Evolutionary conservation across 1,140 invertebrate genomes (phyloP).

Genomic region (Cotesia typhae): DNA sequence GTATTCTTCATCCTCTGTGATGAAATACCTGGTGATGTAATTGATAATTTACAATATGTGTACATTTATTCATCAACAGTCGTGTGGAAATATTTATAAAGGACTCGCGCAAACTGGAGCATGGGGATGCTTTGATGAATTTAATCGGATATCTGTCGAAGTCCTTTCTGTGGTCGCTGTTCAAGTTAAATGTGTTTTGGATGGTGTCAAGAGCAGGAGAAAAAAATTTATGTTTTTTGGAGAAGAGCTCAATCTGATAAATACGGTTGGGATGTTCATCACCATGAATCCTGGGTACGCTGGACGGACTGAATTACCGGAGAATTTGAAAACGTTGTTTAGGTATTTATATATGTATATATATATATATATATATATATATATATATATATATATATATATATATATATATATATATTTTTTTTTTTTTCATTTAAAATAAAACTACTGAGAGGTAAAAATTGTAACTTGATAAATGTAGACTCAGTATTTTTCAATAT

Average conservation of each 20-base stretch:
- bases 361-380: not conserved
- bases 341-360: conserved; percentile 60
- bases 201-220: conserved; percentile 85
- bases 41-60: not conserved
- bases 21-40: not conserved
- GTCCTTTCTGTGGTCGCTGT: conserved; percentile 93
- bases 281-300: conserved; percentile 96
- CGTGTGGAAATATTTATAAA: conserved; percentile 92
- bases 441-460: too few species aligned
- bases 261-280: conserved; percentile 89
- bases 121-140: conserved; percentile 96
- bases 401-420: not conserved
- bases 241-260: conserved; percentile 78
- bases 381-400: not conserved
- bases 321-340: conserved; percentile 79
- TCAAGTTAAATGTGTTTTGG: conserved; percentile 82
- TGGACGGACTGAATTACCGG: conserved; percentile 85
- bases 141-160: conserved; percentile 92
- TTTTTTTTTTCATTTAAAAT: too few species aligned
- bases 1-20: not conserved
- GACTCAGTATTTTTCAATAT: not conserved
- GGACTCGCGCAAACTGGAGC: conserved; percentile 91
- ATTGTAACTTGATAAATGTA: too few species aligned
- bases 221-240: conserved; percentile 85
- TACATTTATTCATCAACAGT: conserved; percentile 60